Evolutionary conservation across 1,140 invertebrate species (phyloP), one percentile per base, ranked within the genome.

Genomic region (Drosophila nannoptera): DNA sequence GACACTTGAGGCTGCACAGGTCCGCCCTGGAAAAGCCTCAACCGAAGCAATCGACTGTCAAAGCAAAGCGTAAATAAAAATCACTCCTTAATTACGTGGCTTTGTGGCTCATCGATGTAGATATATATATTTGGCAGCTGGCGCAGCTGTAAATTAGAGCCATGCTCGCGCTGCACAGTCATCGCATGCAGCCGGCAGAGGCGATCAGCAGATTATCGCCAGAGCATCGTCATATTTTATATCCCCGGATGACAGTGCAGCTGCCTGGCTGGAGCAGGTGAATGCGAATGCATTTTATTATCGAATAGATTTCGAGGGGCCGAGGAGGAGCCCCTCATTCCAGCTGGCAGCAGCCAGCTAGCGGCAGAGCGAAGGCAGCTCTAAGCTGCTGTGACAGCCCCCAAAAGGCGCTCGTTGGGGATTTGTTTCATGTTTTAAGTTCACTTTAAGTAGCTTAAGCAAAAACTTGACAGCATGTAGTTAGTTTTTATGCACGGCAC

Each of bases 391-490:
- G 54, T 38, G 16, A 12, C 29, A 48, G 5, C 8, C 32, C 31
- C 56, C 35, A 46, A 38, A 42, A 33, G 36, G 14, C 33, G 52
- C 49, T 48, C 62, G 54, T 48, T 52, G 52, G 65, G 66, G 78
- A 83, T 74, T 83, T 84, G 73, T 73, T 80, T 80, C 78, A 70
- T 84, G 80, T 83, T 84, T 83, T 84, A 83, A 84, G 78, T 83
- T 83, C 69, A 40, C 78, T 83, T 83, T 84, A 78, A 83, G 78
- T 80, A 84, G 80, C 78, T 84, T 50, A 72, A 78, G 67, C 62
- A 58, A 66, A 60, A 66, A 71, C 42, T 71, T 71, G 62, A 65
- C 69, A 53, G 61, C 48, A 42, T 71, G 69, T 67, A 84, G 78
- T 83, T 83, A 76, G 78, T 83, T 83, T 83, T 83, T 73, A 83